Conservation (phyloP, 2,797 vertebrate genomes). For the Enteromius trimaculatus region DNA sequence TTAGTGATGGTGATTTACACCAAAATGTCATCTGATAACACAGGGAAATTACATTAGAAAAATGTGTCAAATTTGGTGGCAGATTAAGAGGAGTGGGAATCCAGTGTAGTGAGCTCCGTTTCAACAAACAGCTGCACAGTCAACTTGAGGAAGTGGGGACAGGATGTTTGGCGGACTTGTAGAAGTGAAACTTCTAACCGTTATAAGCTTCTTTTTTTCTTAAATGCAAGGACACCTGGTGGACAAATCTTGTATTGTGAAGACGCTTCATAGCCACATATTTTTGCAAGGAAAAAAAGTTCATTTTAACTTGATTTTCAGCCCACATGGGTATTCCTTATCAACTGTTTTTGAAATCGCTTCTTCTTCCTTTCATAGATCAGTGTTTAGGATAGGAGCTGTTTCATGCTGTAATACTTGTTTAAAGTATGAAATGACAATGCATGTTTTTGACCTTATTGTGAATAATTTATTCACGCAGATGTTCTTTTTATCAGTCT, state of each 20-base stretch:
- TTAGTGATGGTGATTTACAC: slow-evolving; percentile 23
- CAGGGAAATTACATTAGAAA: slow-evolving; percentile 15
- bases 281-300: not conserved
- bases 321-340: not conserved
- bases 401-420: not conserved
- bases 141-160: slow-evolving; percentile 19
- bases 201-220: not conserved
- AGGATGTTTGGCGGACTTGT: slow-evolving; percentile 30
- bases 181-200: slow-evolving; percentile 46
- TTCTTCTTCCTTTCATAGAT: not conserved
- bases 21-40: slow-evolving; percentile 48
- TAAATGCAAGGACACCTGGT: slow-evolving; percentile 49
- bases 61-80: not conserved
- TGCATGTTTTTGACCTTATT: not conserved
- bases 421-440: not conserved
- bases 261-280: not conserved
- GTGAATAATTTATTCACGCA: not conserved
- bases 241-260: not conserved
- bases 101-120: not conserved
- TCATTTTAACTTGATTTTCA: not conserved
- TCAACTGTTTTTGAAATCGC: not conserved
- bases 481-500: not conserved
- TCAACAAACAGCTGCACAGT: not conserved
- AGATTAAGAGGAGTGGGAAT: slow-evolving; percentile 23
- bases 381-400: not conserved